phyloP scores from a whole-genome alignment of 2,888 invertebrate genomes.

The Orthosia gracilis region DNA sequence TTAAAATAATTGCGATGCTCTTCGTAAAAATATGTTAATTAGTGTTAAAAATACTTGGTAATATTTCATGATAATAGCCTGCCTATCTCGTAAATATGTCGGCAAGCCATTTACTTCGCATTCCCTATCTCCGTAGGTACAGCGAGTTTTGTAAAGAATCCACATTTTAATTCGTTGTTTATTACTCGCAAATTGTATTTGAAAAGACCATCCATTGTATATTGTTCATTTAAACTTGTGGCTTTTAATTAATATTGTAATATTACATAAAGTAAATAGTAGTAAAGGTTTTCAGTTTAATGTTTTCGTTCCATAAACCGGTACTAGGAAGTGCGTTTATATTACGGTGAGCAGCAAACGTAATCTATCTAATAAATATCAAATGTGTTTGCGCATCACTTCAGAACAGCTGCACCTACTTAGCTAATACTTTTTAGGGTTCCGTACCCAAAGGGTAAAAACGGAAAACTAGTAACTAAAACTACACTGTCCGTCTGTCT shows the following conservation, averaged over 20 bases:
- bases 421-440: too few species aligned
- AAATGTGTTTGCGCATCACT: too few species aligned
- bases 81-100: constrained; percentile 13
- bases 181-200: not conserved
- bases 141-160: not conserved
- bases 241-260: not conserved
- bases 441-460: too few species aligned
- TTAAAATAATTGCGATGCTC: not conserved
- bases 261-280: constrained; percentile 18
- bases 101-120: not conserved
- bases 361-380: too few species aligned
- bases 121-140: constrained; percentile 16
- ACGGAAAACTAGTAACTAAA: too few species aligned
- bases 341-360: not conserved
- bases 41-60: not conserved
- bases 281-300: not conserved
- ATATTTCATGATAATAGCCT: constrained; percentile 11
- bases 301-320: constrained; percentile 10
- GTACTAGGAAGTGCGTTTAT: not conserved
- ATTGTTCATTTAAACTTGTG: not conserved
- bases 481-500: too few species aligned
- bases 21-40: constrained; percentile 1
- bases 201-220: too few species aligned
- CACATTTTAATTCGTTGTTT: not conserved
- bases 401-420: too few species aligned